phyloP scores from a whole-genome alignment of 2,113 vertebrate genomes.

The Pygathrix nemaeus region DNA sequence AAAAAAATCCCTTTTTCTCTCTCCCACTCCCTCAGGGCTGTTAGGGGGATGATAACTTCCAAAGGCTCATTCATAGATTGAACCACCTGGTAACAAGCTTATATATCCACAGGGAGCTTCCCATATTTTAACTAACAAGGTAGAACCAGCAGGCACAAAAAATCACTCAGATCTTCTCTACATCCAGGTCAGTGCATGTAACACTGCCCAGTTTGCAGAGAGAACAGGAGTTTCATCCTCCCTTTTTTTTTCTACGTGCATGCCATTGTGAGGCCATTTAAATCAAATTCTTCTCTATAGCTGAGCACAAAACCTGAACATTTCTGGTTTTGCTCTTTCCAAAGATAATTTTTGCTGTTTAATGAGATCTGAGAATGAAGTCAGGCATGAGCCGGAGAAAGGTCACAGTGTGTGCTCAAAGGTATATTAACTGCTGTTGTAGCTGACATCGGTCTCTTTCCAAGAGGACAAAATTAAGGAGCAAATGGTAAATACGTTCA shows the following conservation, averaged over 20 bases:
- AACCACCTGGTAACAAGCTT: background rate
- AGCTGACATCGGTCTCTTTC: slow-evolving; percentile 82
- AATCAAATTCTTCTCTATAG: slow-evolving; percentile 83
- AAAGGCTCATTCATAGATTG: background rate
- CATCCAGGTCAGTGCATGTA: background rate
- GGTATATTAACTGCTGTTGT: slow-evolving; percentile 86
- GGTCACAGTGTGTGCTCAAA: slow-evolving; percentile 87
- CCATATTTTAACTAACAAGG: background rate
- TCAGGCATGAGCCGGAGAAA: slow-evolving; percentile 88
- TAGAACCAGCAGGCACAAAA: background rate
- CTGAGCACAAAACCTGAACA: slow-evolving; percentile 81
- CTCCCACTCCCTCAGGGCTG: background rate
- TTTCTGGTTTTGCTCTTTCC: slow-evolving; percentile 87
- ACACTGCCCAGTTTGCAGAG: background rate
- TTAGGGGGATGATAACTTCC: background rate
- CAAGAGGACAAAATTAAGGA: slow-evolving; percentile 87
- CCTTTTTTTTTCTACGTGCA: slow-evolving; percentile 65
- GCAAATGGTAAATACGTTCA: slow-evolving; percentile 88
- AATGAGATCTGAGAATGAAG: slow-evolving; percentile 90
- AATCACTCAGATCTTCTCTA: slow-evolving; percentile 6
- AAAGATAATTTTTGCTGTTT: slow-evolving; percentile 88
- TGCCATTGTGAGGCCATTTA: slow-evolving; percentile 75
- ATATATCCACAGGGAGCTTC: background rate
- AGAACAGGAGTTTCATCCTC: background rate
- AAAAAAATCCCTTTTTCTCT: background rate